Conservation (phyloP, 2,113 vertebrate genomes). For the Rafetus swinhoei region DNA sequence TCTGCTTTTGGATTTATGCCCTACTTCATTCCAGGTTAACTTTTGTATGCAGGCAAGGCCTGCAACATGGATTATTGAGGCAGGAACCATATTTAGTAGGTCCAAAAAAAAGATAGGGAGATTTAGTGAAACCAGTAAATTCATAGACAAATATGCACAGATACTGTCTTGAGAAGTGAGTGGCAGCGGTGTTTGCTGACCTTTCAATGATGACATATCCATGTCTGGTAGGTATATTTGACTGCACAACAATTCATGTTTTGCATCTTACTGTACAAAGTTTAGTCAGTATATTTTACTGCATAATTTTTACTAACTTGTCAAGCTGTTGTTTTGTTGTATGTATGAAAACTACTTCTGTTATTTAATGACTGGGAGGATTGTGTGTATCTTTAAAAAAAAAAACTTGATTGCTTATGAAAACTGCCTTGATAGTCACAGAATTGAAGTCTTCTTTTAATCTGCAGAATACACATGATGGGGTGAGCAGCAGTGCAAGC, state of each 20-base stretch:
- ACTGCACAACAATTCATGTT: neutral
- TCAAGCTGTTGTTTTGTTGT: neutral
- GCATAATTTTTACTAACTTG: rapidly evolving
- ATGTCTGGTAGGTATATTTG: neutral
- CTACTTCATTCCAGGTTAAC: neutral
- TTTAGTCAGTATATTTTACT: neutral
- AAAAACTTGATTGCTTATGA: neutral
- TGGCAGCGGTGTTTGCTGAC: neutral
- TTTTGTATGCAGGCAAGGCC: neutral
- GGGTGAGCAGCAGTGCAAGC: neutral
- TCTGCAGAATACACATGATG: neutral
- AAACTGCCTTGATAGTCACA: neutral
- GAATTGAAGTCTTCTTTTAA: neutral
- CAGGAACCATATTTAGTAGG: neutral
- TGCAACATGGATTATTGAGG: neutral
- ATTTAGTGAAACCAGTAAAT: neutral
- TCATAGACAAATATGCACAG: neutral
- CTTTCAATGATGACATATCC: neutral
- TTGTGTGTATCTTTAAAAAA: neutral
- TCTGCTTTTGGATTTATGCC: neutral
- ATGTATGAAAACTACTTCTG: neutral
- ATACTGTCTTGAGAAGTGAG: neutral
- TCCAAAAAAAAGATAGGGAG: neutral
- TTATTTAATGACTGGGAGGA: neutral
- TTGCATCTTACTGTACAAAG: neutral